phyloP scores from a whole-genome alignment of 2,888 invertebrate species.

The Calliopum simillimum region DNA sequence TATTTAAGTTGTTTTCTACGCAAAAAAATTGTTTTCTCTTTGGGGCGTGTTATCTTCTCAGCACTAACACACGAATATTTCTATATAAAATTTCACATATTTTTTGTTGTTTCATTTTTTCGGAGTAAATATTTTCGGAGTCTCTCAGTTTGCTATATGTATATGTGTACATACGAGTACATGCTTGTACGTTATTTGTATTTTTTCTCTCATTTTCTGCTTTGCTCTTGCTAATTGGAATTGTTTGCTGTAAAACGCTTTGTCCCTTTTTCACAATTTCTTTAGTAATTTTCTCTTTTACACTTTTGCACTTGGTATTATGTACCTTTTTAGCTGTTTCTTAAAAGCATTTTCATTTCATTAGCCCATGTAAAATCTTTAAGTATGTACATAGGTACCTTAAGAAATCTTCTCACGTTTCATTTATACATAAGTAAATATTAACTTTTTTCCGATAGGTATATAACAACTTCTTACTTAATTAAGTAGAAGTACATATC shows the following conservation, averaged over 20 bases:
- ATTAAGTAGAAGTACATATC: no score
- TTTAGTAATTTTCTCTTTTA: conserved; percentile 3
- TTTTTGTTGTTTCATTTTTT: conserved; percentile 35
- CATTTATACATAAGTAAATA: no score
- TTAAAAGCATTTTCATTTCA: background rate
- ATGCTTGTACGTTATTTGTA: conserved; percentile 8
- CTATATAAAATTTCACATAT: no score
- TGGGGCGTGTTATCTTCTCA: no score
- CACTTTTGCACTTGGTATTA: conserved; percentile 12
- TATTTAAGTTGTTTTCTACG: background rate
- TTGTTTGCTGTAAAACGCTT: conserved; percentile 9
- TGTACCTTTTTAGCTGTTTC: background rate
- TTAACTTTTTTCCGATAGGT: no score
- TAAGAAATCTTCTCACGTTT: no score
- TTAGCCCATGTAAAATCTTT: background rate
- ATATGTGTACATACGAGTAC: no score
- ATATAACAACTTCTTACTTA: no score
- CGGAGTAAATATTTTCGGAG: conserved; percentile 42
- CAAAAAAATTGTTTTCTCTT: no score
- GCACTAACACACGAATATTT: no score
- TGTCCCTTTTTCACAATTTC: no score
- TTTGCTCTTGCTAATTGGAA: conserved; percentile 36
- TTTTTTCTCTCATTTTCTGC: conserved; percentile 8
- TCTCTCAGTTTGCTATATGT: conserved; percentile 19
- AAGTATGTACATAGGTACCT: no score